These are phyloP conservation scores for Pyrrhura leucotis DNA, from an alignment of 2,797 vertebrate genomes.

Conservation along the genomic window DNA sequence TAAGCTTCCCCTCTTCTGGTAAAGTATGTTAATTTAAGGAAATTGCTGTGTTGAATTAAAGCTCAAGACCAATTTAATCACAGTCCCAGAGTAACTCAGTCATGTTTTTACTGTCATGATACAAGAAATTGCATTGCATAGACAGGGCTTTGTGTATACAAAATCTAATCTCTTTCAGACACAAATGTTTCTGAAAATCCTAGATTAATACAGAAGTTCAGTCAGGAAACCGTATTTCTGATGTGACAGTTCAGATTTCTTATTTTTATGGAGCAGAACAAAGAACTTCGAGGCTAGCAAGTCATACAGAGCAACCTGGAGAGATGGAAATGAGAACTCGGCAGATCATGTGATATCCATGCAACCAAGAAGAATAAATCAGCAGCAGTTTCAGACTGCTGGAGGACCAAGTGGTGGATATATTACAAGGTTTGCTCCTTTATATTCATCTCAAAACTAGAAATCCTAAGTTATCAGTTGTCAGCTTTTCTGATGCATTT, in stretches of 20 bases:
- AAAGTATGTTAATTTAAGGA: neutral
- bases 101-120: neutral
- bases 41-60: neutral
- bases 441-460: neutral
- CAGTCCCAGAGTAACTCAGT: neutral
- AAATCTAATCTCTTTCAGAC: neutral
- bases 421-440: slow-evolving; percentile 84
- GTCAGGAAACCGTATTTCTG: neutral
- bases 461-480: neutral
- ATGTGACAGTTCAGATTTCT: neutral
- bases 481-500: neutral
- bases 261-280: slow-evolving; percentile 74
- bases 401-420: slow-evolving; percentile 84
- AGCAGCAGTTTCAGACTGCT: slow-evolving; percentile 67
- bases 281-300: slow-evolving; percentile 89
- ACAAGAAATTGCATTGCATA: neutral
- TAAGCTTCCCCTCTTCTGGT: neutral
- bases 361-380: slow-evolving; percentile 83
- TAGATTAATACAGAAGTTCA: neutral
- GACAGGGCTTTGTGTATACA: neutral
- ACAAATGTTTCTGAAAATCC: neutral
- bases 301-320: slow-evolving; percentile 90
- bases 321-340: slow-evolving; percentile 71
- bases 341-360: slow-evolving; percentile 81
- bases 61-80: neutral